phyloP scores from a whole-genome alignment of 2,113 vertebrate genomes.

The Triplophysa rosa region DNA sequence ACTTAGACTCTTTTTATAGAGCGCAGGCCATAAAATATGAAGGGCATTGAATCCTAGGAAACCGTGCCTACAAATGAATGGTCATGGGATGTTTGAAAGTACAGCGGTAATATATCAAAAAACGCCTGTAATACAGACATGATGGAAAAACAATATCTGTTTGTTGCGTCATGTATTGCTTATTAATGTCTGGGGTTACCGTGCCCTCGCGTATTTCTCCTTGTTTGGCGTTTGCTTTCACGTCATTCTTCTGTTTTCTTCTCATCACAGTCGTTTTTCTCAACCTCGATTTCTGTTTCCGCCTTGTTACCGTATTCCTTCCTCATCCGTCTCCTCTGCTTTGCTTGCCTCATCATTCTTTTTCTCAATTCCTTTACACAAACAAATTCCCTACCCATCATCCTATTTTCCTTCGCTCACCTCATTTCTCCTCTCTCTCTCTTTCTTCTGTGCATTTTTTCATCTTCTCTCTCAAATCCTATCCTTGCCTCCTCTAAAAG shows the following conservation, averaged over 20 bases:
- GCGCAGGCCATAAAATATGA: constrained; percentile 63
- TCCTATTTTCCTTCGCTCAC: constrained; percentile 21
- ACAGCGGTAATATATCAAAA: constrained; percentile 45
- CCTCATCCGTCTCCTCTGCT: neutral
- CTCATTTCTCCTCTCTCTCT: neutral
- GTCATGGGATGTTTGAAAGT: constrained; percentile 47
- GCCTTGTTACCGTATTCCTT: neutral
- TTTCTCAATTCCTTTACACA: neutral
- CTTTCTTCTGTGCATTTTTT: neutral
- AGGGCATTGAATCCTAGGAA: constrained; percentile 55
- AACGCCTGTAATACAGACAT: constrained; percentile 51
- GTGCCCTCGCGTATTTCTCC: neutral
- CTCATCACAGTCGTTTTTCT: neutral
- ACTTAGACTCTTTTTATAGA: constrained; percentile 55
- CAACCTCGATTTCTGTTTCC: neutral
- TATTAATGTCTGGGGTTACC: constrained; percentile 2
- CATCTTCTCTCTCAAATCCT: neutral
- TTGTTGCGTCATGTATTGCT: neutral
- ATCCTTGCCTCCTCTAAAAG: neutral
- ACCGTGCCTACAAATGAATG: constrained; percentile 45
- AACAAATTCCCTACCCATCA: neutral
- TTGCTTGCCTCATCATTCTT: neutral
- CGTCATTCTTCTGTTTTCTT: neutral
- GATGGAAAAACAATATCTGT: constrained; percentile 44
- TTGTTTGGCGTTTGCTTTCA: constrained; percentile 15